phyloP scores from a whole-genome alignment of 2,888 invertebrate genomes.

The Euplexia lucipara region DNA sequence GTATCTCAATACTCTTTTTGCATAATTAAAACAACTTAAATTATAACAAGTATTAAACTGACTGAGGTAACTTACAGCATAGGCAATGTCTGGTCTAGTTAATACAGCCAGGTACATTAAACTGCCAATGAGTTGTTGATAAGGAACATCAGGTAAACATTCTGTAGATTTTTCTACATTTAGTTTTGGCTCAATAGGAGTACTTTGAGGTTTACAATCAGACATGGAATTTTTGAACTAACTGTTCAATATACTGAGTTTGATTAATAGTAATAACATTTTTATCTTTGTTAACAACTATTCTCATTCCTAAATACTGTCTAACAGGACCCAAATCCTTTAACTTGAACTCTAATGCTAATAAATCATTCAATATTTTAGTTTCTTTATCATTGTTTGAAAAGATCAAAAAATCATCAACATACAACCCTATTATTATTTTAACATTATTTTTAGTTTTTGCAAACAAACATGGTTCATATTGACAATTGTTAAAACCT shows the following conservation, averaged over 20 bases:
- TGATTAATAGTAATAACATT: neutral
- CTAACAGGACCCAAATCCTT: neutral
- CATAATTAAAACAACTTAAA: neutral
- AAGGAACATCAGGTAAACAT: neutral
- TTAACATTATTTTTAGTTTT: too few species aligned
- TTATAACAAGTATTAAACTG: neutral
- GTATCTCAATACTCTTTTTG: neutral
- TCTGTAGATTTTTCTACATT: neutral
- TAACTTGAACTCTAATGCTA: neutral
- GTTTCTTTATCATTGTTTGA: neutral
- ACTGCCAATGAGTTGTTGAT: neutral
- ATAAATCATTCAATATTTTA: neutral
- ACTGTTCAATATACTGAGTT: neutral
- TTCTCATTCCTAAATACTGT: neutral
- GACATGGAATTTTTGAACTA: neutral
- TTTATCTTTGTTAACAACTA: neutral
- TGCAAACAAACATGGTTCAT: neutral
- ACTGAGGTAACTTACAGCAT: neutral
- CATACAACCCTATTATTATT: neutral
- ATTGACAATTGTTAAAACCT: neutral
- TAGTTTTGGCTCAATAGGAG: neutral
- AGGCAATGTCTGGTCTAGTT: neutral
- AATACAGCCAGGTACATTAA: neutral
- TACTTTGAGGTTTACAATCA: neutral
- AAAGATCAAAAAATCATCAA: conserved; percentile 3